Base-by-base conservation (phyloP, 2,797 vertebrate genomes). In the Sciaenops ocellatus region DNA sequence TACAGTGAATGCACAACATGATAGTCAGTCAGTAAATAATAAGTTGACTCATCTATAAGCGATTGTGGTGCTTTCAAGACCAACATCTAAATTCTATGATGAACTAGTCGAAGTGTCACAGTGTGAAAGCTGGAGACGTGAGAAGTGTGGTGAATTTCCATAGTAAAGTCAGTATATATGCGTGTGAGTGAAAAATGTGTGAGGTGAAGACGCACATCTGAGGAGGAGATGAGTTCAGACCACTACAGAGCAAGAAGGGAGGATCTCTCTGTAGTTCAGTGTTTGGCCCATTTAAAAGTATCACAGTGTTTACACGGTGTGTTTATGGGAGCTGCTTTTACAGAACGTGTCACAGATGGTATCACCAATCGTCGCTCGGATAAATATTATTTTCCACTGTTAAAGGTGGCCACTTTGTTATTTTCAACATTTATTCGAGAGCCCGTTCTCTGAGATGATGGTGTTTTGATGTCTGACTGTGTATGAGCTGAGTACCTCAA, bases 311-410 rank as follows among this genome's bases (percentile, higher is more conserved):
- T 94, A 92, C 87, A 85, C 42, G 65, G 46, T 65, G 61, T 92
- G 93, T 95, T 95, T 94, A 95, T 89, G 52, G 86, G 89, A 93
- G 71, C 85, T 82, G 91, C 92, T 94, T 92, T 94, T 94, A 95
- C 89, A 75, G 79, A 92, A 80, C 48, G 56, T 83, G 88, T 91
- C 69, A 84, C 83, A 90, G 90, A 92, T 85, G 79, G 80, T 87
- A 92, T 89, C 85, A 85, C 85, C 85, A 63, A 76, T 81, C 65
- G 64, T 59, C 70, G 42, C 80, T 90, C 69, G 24, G 85, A 92
- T 93, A 95, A 95, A 95, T 93, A 93, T 93, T 93, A 93, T 94
- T 93, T 92, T 90, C 87, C 82, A 70, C 79, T 80, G 76, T 88
- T 89, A 93, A 88, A 95, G 87, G 81, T 86, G 80, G 63, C 80